Base-by-base conservation (phyloP, 1,140 invertebrate species). In the Lycorma delicatula region DNA sequence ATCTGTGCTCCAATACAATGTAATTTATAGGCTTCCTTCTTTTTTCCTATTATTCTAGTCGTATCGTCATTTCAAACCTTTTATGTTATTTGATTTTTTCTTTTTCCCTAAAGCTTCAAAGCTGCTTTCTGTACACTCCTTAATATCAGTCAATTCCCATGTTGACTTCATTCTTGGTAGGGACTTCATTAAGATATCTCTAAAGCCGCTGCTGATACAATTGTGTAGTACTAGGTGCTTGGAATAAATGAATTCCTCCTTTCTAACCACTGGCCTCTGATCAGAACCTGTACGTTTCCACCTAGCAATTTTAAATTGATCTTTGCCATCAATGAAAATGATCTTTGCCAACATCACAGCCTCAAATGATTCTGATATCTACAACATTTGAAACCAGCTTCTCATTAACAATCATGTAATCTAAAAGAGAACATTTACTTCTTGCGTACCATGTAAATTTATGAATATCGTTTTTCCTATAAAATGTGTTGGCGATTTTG, bases 351-450 rank as follows among this genome's bases (percentile, higher is more conserved):
- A 41, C 20, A 41, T 41, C 36, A 41, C 36, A 41, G 20, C 36
- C 36, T 41, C 36, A 20, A 41, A 16, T 16, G n/a, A 41, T 20
- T 20, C 36, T 41, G n/a, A 41, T 20, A 41, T 41, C 36, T 41
- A 16, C n/a, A 16, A 41, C 36, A 13, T 16, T 13, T 16, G n/a
- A 16, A 16, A 16, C 20, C 36, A 41, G n/a, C 36, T 41, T 12
- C n/a, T 41, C 36, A 41, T 41, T 41, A 16, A 41, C 36, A 41
- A 41, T 41, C n/a, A 41, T 41, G 36, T 41, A 41, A 41, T 41
- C 36, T 16, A 41, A 16, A 20, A 41, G n/a, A 20, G 36, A 41
- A 16, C 36, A 16, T 12, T 13, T 16, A 20, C 36, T 20, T 41
- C 36, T 41, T 16, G 36, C 36, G 20, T 20, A 16, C 36, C 36